Conservation (phyloP, 92 coral and sea anemone genomes). For the Umimayanthus chanpuru region DNA sequence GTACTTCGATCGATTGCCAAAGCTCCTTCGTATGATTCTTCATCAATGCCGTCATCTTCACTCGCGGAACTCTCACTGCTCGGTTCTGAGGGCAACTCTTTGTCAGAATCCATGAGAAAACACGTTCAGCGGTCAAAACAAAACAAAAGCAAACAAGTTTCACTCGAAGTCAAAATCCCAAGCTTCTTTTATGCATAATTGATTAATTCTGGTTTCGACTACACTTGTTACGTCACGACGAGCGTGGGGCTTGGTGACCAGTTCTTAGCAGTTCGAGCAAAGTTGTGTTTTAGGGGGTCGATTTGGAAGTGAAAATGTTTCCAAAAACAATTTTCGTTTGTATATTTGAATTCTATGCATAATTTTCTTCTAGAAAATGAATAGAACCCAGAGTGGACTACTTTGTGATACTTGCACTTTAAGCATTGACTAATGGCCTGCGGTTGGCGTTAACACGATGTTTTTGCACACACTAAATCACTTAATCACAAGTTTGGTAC, state of each 20-base stretch:
- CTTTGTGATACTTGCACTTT: neutral
- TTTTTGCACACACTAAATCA: no score
- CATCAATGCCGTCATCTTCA: neutral
- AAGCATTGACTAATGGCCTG: no score
- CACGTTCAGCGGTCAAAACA: neutral
- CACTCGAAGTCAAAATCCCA: neutral
- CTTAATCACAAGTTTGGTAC: neutral
- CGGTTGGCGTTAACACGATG: no score
- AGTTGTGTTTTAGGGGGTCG: neutral
- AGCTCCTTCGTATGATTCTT: neutral
- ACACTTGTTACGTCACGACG: conserved; percentile 23
- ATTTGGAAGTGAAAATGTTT: neutral
- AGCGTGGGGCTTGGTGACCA: conserved; percentile 2
- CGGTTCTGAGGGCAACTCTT: neutral
- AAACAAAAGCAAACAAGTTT: neutral
- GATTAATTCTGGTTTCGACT: neutral
- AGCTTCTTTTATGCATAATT: neutral
- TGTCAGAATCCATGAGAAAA: neutral
- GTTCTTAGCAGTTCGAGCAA: neutral
- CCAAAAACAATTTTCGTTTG: neutral
- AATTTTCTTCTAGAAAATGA: neutral
- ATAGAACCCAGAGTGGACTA: no score
- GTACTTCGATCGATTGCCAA: neutral
- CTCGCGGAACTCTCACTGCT: neutral
- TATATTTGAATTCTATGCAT: neutral